Conservation (phyloP, 92 coral and sea anemone genomes). For the Zoanthus sansibaricus region DNA sequence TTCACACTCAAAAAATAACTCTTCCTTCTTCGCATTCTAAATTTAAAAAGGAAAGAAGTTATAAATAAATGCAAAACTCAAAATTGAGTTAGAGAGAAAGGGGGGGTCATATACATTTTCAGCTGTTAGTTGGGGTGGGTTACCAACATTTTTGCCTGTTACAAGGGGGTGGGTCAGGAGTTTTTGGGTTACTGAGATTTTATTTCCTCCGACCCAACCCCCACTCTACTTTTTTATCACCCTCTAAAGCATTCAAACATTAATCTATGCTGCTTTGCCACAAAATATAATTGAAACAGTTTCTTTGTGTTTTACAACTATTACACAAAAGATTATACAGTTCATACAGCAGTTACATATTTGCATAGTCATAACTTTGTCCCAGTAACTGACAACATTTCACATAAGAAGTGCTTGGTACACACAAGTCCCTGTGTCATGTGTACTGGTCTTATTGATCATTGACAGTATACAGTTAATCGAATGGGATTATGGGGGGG, state of each 20-base stretch:
- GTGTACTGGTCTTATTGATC: too few relatives aligned
- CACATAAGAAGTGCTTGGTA: not conserved
- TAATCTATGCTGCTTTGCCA: conserved; percentile 7
- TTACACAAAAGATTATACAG: conserved; percentile 8
- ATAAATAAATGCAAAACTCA: not conserved
- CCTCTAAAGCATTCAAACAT: conserved; percentile 1
- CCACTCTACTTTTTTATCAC: not conserved
- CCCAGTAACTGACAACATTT: conserved; percentile 3
- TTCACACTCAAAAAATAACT: too few relatives aligned
- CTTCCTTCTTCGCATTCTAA: too few relatives aligned
- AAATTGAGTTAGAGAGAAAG: not conserved
- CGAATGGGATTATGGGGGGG: too few relatives aligned
- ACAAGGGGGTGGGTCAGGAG: conserved; percentile 7
- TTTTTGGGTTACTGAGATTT: conserved; percentile 1
- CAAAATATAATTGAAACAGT: conserved; percentile 8
- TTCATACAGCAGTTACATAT: conserved; percentile 9
- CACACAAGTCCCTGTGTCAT: too few relatives aligned
- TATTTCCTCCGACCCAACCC: conserved; percentile 4
- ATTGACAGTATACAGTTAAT: too few relatives aligned
- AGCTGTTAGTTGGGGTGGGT: conserved; percentile 15
- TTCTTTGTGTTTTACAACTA: conserved; percentile 5
- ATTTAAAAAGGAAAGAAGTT: too few relatives aligned
- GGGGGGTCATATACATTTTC: conserved; percentile 10
- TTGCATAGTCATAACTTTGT: conserved; percentile 5
- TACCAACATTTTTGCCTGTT: conserved; percentile 1